phyloP scores from a whole-genome alignment of 2,888 invertebrate species.

The Macrophya alboannulata region DNA sequence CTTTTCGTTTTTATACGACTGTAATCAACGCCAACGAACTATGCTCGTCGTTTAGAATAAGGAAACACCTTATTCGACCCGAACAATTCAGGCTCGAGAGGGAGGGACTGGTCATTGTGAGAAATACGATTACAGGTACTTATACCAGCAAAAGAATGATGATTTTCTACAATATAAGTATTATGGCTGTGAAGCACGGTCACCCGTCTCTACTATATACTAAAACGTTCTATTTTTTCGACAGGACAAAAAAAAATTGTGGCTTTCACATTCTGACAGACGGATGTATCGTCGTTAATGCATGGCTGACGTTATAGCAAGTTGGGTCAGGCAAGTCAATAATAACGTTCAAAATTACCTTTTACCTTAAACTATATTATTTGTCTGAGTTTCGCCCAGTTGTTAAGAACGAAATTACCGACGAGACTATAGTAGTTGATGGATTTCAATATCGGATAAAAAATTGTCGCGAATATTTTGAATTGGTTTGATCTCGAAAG shows the following conservation, averaged over 20 bases:
- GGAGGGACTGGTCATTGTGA: conserved; percentile 4
- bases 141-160: not conserved
- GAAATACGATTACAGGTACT: not conserved
- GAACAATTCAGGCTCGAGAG: not conserved
- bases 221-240: conserved; percentile 9
- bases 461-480: not conserved
- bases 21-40: conserved; percentile 29
- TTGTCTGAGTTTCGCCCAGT: not conserved
- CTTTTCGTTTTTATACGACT: not conserved
- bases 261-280: conserved; percentile 11
- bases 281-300: conserved; percentile 13
- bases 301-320: not conserved
- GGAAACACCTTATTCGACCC: not conserved
- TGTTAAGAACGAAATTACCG: not conserved
- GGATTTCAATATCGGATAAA: conserved; percentile 10
- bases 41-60: not conserved
- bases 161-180: conserved; percentile 3
- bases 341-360: not conserved
- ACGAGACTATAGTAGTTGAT: not conserved
- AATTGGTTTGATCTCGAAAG: not conserved
- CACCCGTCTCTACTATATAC: conserved; percentile 12
- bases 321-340: not conserved
- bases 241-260: not conserved
- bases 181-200: not conserved
- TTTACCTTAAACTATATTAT: not conserved